Conservation (phyloP, 2,113 vertebrate species). For the Helogale parvula region DNA sequence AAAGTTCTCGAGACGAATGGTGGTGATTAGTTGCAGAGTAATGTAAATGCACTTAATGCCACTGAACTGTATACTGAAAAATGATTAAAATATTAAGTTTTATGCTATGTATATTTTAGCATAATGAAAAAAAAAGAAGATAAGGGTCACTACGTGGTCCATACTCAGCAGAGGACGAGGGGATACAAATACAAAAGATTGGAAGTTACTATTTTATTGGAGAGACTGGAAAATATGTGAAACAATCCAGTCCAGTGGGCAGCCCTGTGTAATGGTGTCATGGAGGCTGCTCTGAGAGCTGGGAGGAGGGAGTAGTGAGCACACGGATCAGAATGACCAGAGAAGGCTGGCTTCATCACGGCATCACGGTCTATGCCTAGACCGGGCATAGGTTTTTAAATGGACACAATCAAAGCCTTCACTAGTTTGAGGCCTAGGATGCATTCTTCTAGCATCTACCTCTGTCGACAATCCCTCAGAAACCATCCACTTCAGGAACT, state of each 20-base stretch:
- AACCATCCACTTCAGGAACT: background rate
- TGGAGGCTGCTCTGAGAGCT: background rate
- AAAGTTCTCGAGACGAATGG: background rate
- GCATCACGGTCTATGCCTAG: no score
- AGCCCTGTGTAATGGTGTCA: background rate
- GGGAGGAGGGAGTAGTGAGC: background rate
- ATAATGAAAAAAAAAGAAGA: background rate
- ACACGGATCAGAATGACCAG: accelerated
- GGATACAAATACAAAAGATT: background rate
- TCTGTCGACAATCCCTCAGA: background rate
- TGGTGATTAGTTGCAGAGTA: background rate
- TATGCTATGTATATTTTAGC: background rate
- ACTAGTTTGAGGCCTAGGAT: background rate
- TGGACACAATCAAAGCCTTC: background rate
- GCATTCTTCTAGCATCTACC: background rate
- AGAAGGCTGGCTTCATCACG: background rate
- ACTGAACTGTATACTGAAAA: background rate
- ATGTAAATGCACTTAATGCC: background rate
- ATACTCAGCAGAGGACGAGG: background rate
- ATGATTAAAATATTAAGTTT: background rate
- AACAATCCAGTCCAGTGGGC: background rate
- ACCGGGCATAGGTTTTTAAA: background rate
- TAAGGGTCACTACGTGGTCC: background rate
- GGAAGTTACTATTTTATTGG: background rate
- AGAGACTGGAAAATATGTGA: background rate